Evolutionary conservation across 1,140 invertebrate species (phyloP).

Genomic region (Drosophila athabasca): DNA sequence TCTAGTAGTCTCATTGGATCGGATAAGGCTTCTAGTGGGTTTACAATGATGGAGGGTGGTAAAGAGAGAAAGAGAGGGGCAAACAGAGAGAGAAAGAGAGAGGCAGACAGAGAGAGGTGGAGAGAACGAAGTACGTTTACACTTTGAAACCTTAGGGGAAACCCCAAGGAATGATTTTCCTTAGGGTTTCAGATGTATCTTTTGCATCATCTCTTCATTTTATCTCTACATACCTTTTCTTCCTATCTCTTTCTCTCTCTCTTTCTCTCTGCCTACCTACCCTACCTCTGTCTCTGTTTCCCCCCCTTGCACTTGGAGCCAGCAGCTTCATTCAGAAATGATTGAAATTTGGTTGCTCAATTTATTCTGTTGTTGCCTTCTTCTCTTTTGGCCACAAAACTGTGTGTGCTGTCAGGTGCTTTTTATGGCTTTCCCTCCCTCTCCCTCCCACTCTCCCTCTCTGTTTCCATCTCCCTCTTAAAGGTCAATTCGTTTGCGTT

Average conservation of each 20-base stretch:
- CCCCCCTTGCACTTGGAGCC: conserved; percentile 7
- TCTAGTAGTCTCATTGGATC: too few species aligned
- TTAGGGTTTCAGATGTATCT: too few species aligned
- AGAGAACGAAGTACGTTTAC: too few species aligned
- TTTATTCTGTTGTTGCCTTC: conserved; percentile 4
- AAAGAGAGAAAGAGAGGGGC: too few species aligned
- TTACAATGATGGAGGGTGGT: too few species aligned
- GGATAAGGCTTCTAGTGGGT: too few species aligned
- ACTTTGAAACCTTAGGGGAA: too few species aligned
- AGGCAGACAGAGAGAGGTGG: too few species aligned
- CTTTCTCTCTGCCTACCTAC: not conserved
- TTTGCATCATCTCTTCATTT: not conserved
- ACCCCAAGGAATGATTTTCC: too few species aligned
- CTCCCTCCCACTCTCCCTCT: not conserved
- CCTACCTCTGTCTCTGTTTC: too few species aligned
- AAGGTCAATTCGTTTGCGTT: conserved; percentile 55
- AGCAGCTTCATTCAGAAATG: conserved; percentile 36
- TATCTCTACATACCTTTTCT: not conserved
- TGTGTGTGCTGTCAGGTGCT: conserved; percentile 44
- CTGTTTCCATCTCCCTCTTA: conserved; percentile 18
- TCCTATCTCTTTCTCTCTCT: not conserved
- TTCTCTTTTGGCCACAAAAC: conserved; percentile 30
- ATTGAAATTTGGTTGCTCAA: conserved; percentile 49
- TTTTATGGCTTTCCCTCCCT: conserved; percentile 33
- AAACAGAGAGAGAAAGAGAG: too few species aligned